Conservation (phyloP, 2,888 invertebrate species). For the Patella caerulea region DNA sequence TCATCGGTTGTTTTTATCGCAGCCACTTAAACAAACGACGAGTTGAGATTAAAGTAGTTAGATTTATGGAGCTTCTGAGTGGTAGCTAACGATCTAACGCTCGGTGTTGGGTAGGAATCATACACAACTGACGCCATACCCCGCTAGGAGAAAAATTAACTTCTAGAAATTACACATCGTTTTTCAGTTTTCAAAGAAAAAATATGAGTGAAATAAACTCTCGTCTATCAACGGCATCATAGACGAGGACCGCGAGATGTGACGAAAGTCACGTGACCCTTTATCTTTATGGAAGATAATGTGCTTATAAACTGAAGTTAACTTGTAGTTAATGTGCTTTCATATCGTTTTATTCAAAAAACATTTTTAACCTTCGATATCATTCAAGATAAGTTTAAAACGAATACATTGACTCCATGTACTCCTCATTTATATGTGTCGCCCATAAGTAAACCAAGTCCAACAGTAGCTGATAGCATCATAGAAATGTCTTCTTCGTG, state of each 20-base stretch:
- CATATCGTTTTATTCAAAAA: no score
- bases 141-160: slow-evolving; percentile 23
- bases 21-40: slow-evolving; percentile 9
- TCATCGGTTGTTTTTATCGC: not conserved
- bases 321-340: no score
- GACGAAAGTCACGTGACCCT: slow-evolving; percentile 8
- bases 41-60: slow-evolving; percentile 1
- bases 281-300: not conserved
- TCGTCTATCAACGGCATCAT: slow-evolving; percentile 9
- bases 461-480: no score
- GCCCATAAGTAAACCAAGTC: no score
- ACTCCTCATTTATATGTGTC: no score
- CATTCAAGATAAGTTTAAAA: no score
- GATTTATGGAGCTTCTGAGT: slow-evolving; percentile 9
- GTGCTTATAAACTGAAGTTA: not conserved
- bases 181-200: slow-evolving; percentile 10
- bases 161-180: not conserved
- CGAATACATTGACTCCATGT: no score
- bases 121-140: slow-evolving; percentile 23
- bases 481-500: no score
- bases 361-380: no score
- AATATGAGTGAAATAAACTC: not conserved
- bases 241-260: slow-evolving; percentile 5
- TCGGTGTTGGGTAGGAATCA: not conserved
- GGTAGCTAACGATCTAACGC: slow-evolving; percentile 5